phyloP scores from a whole-genome alignment of 2,797 vertebrate genomes.

The Fringilla coelebs region DNA sequence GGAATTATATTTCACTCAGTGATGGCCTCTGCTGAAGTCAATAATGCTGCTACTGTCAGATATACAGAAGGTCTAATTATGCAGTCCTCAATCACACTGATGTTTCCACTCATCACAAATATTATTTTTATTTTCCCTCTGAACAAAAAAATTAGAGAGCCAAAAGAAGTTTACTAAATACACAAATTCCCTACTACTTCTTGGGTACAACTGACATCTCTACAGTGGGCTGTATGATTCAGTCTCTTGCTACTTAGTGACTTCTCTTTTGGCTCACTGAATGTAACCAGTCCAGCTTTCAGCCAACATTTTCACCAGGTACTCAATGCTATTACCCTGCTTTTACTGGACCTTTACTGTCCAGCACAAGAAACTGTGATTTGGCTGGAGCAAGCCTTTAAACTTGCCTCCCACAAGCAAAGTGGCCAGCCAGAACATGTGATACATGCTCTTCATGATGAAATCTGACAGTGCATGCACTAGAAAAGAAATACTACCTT shows the following conservation, averaged over 20 bases:
- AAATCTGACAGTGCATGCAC: not conserved
- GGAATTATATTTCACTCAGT: not conserved
- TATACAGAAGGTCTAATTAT: not conserved
- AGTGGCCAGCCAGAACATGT: not conserved
- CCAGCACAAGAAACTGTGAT: not conserved
- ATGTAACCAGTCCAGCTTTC: not conserved
- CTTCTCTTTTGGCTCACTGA: not conserved
- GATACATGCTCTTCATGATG: not conserved
- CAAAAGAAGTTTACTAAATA: not conserved
- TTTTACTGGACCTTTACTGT: not conserved
- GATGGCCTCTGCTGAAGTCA: not conserved
- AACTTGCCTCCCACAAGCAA: not conserved
- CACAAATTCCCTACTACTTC: not conserved
- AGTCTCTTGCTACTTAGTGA: not conserved
- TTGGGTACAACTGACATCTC: not conserved
- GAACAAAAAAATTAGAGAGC: not conserved
- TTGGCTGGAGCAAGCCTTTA: not conserved
- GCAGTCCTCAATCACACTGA: not conserved
- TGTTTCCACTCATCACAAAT: not conserved
- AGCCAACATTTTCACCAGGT: not conserved
- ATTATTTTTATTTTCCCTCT: not conserved
- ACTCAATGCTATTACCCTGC: not conserved
- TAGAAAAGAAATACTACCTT: slow-evolving; percentile 7
- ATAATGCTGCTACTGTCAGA: not conserved
- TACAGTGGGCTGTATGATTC: not conserved